Evolutionary conservation across 1,140 invertebrate species (phyloP), one percentile per base, ranked within the genome.

Genomic region (Tenebrio molitor): DNA sequence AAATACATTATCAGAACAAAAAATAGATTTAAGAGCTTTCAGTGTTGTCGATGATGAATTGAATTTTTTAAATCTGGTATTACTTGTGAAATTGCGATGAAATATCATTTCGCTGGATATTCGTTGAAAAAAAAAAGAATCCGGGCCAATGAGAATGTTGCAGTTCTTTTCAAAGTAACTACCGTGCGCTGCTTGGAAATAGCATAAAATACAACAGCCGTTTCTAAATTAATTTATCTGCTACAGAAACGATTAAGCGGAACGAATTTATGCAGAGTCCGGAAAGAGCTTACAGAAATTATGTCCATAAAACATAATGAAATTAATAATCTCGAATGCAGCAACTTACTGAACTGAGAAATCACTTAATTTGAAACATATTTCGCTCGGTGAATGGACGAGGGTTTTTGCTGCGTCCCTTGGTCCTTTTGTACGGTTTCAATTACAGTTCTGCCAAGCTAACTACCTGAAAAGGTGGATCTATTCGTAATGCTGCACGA

Each of bases 291-390:
- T 50, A 41, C 34, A 64, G 72, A 71, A 74, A 71, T 74, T 71
- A 74, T 74, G 69, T 74, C 42, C 72, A 71, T 74, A 74, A 74
- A 74, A 74, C 68, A 74, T 74, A 74, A 74, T 68, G 73, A 72
- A 74, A 74, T 74, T 74, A 74, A 74, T 74, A 74, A 72, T 72
- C 73, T 74, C 69, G 64, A 64, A 74, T 74, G 73, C 69, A 72
- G 70, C 70, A 72, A 70, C 25, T 74, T 74, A 74, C 73, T 74
- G 73, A 74, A 68, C 73, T 71, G 73, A 58, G 73, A 72, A 74
- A 74, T 74, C 73, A 74, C 73, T 68, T 74, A 74, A 74, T 74
- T 74, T 74, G 63, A 64, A 72, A 72, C 73, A 74, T 74, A 69
- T 74, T 74, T 69, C 67, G 41, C 34, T 39, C 33, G 33, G 39